phyloP scores from a whole-genome alignment of 2,888 invertebrate genomes.

The Drosophila bunnanda region DNA sequence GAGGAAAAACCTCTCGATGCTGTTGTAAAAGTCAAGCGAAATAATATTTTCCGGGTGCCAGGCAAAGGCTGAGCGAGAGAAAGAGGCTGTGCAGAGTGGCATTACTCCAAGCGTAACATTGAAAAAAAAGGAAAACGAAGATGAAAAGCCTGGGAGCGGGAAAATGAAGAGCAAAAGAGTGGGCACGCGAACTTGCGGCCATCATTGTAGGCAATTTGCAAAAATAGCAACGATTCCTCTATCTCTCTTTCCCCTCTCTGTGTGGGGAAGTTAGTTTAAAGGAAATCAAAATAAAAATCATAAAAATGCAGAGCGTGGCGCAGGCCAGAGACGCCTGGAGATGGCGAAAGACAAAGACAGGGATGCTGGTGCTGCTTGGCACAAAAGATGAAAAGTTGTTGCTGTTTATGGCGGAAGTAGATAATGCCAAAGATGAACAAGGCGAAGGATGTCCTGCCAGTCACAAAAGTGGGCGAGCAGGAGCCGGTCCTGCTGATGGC shows the following conservation, averaged over 20 bases:
- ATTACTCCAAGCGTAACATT: constrained; percentile 64
- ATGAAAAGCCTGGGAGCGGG: constrained; percentile 7
- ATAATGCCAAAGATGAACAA: constrained; percentile 80
- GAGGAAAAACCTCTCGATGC: constrained; percentile 37
- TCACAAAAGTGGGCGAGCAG: constrained; percentile 15
- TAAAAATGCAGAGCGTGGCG: constrained; percentile 78
- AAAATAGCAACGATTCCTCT: constrained; percentile 76
- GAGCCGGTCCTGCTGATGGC: neutral
- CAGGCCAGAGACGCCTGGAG: constrained; percentile 32
- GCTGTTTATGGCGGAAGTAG: constrained; percentile 78
- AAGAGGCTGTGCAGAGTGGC: constrained; percentile 41
- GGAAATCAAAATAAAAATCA: constrained; percentile 81
- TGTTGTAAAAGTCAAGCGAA: constrained; percentile 81
- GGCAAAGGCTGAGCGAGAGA: constrained; percentile 46
- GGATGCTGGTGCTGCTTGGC: constrained; percentile 56
- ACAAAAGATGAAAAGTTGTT: constrained; percentile 79
- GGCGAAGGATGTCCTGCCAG: constrained; percentile 52
- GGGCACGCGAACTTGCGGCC: constrained; percentile 72
- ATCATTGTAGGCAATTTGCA: constrained; percentile 79
- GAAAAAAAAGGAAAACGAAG: constrained; percentile 26
- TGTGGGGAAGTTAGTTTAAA: constrained; percentile 74
- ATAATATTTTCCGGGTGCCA: constrained; percentile 79
- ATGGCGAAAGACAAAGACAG: constrained; percentile 58
- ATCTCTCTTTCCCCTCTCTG: neutral
- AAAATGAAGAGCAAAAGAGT: constrained; percentile 15